These are phyloP conservation scores for Heteropelma amictum DNA, from an alignment of 2,888 invertebrate species.

Conservation along the genomic window DNA sequence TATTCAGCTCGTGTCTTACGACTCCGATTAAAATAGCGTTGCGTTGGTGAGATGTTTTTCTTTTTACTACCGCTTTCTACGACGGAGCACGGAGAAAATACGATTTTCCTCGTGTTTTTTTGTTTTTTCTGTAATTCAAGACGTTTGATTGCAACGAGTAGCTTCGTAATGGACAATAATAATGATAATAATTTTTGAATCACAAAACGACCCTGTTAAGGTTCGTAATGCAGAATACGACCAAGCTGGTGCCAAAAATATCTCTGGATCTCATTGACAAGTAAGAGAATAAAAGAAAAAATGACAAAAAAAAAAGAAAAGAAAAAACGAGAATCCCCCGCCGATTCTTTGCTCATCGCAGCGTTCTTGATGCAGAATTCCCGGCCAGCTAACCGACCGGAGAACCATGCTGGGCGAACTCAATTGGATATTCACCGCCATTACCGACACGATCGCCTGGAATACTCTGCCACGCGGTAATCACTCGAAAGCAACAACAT, in stretches of 20 bases:
- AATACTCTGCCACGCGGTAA: constrained; percentile 92
- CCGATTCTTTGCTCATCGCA: constrained; percentile 27
- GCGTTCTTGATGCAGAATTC: constrained; percentile 83
- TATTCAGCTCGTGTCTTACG: constrained; percentile 98
- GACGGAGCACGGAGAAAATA: background rate
- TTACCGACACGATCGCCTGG: constrained; percentile 99
- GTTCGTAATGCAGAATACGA: constrained; percentile 92
- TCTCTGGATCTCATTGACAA: constrained; percentile 94
- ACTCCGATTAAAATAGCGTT: constrained; percentile 98
- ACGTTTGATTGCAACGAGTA: too few relatives aligned
- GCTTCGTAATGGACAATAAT: too few relatives aligned
- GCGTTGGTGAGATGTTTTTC: constrained; percentile 83
- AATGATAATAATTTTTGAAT: too few relatives aligned
- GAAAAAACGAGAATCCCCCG: too few relatives aligned
- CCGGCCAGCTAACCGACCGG: constrained; percentile 95
- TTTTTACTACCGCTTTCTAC: background rate
- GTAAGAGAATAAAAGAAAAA: constrained; percentile 78
- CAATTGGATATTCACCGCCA: constrained; percentile 99
- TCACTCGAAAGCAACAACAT: too few relatives aligned
- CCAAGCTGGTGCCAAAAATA: constrained; percentile 89
- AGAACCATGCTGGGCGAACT: constrained; percentile 98
- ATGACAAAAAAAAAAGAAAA: background rate
- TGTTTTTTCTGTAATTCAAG: background rate
- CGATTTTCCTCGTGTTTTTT: background rate
- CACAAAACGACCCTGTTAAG: constrained; percentile 66